These are phyloP conservation scores for Thecophora atra DNA, from an alignment of 2,888 invertebrate genomes.

Conservation along the genomic window DNA sequence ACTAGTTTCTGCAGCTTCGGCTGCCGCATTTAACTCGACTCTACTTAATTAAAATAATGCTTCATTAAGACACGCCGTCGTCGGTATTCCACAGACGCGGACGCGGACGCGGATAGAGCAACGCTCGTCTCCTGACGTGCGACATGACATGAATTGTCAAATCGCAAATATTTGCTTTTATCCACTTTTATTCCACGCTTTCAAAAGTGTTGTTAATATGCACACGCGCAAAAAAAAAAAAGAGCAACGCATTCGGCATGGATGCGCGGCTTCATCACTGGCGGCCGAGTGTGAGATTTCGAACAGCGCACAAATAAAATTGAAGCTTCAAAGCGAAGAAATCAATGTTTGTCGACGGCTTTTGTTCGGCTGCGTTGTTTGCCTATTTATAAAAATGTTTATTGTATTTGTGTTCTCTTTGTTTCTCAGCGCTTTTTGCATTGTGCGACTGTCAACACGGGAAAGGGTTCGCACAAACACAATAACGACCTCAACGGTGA, in stretches of 20 bases:
- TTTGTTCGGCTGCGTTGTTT: neutral
- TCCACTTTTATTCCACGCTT: conserved; percentile 3
- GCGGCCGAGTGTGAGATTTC: neutral
- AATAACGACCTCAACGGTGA: neutral
- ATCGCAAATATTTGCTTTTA: conserved; percentile 26
- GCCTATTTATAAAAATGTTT: neutral
- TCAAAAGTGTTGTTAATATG: conserved; percentile 27
- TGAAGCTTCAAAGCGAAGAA: neutral
- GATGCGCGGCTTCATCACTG: neutral
- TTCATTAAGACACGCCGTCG: conserved; percentile 22
- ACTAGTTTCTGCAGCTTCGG: neutral
- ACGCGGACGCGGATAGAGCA: neutral
- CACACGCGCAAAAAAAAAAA: neutral
- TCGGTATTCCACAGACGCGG: neutral
- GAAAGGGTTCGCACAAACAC: neutral
- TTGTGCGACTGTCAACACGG: neutral
- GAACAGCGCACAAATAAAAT: neutral
- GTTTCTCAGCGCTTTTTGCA: neutral
- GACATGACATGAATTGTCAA: conserved; percentile 32
- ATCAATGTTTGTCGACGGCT: neutral
- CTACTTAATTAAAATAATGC: conserved; percentile 33
- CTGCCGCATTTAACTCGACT: conserved; percentile 27
- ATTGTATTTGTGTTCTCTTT: neutral
- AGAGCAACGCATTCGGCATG: neutral
- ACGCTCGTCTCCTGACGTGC: conserved; percentile 23